A percentile compares a stretch with the other conserved stretches of the same genome.
These are phyloP conservation scores for Ferrisia virgata DNA, from an alignment of 2,888 invertebrate genomes.

Conservation along the genomic window DNA sequence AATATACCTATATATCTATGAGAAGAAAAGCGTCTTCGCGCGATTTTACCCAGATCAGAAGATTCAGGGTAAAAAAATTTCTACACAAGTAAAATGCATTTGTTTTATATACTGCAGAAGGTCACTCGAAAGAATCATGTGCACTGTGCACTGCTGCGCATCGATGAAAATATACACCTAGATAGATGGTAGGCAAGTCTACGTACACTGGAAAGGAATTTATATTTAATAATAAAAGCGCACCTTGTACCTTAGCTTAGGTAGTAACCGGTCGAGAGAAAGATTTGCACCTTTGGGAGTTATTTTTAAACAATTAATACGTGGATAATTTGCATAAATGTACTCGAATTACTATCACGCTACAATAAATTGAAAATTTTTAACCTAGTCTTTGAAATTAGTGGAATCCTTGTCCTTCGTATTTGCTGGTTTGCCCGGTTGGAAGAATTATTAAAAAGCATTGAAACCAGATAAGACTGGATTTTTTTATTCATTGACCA, in stretches of 20 bases:
- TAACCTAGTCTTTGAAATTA: not conserved
- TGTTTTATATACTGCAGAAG: no score
- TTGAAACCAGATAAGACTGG: constrained; percentile 20
- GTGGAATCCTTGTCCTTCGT: constrained; percentile 20
- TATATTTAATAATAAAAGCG: no score
- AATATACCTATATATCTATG: no score
- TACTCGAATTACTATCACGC: not conserved
- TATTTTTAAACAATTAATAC: constrained; percentile 23
- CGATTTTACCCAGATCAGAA: no score
- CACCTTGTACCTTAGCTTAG: not conserved
- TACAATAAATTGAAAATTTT: not conserved
- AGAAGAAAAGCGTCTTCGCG: not conserved
- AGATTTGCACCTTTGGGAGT: constrained; percentile 3
- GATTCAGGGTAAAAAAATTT: not conserved
- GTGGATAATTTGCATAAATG: not conserved
- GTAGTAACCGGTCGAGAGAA: constrained; percentile 14
- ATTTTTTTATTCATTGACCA: constrained; percentile 10
- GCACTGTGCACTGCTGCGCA: no score
- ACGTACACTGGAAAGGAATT: not conserved
- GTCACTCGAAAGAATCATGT: no score
- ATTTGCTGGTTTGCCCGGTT: not conserved
- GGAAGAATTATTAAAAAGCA: constrained; percentile 10
- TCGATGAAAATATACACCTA: not conserved
- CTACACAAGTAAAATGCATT: not conserved
- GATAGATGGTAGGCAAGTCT: not conserved